Evolutionary conservation across 2,888 invertebrate species (phyloP).

Genomic region (Aradus depressus): DNA sequence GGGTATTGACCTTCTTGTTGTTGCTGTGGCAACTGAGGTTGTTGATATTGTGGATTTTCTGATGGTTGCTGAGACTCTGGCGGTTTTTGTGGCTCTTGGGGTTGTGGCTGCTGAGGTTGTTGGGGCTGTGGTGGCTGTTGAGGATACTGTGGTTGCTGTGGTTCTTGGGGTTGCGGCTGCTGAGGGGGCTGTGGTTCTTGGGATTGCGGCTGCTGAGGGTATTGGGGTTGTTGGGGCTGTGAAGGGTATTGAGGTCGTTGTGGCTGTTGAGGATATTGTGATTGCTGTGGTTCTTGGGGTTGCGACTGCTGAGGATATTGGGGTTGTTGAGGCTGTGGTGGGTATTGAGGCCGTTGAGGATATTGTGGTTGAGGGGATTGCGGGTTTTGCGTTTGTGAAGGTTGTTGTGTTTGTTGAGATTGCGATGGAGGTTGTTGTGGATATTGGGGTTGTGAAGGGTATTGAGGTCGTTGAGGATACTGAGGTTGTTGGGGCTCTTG

Average conservation of each 20-base stretch:
- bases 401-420: too few species aligned
- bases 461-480: not conserved
- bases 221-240: not conserved
- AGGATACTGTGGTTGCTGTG: not conserved
- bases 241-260: not conserved
- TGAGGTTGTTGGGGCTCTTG: not conserved
- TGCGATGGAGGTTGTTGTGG: not conserved
- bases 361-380: not conserved
- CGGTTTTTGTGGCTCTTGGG: not conserved
- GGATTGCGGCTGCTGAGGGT: not conserved
- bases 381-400: conserved; percentile 3
- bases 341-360: not conserved
- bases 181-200: too few species aligned
- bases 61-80: conserved; percentile 6
- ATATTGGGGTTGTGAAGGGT: not conserved
- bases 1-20: conserved; percentile 11
- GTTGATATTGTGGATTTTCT: conserved; percentile 11
- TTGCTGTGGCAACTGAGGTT: conserved; percentile 4
- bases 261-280: not conserved
- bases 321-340: not conserved
- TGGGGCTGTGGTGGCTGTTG: not conserved
- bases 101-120: conserved; percentile 12
- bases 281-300: too few species aligned
- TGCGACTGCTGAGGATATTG: not conserved
- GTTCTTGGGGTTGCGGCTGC: conserved; percentile 3